These are phyloP conservation scores for Molossus alvarezi DNA, from an alignment of 2,797 vertebrate species.

Conservation along the genomic window DNA sequence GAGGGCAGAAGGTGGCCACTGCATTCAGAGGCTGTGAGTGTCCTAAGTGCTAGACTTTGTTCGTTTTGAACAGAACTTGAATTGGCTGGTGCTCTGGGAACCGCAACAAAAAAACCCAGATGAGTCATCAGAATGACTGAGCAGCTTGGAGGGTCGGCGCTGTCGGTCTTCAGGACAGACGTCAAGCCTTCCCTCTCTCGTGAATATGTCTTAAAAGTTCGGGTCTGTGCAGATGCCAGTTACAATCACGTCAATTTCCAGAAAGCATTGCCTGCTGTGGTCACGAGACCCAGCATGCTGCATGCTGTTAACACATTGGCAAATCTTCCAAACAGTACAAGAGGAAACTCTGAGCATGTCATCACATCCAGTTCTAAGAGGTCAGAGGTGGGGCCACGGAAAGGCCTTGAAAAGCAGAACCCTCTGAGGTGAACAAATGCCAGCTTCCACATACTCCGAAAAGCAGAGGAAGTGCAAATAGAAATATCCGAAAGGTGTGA, in stretches of 20 bases:
- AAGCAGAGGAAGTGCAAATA: background rate
- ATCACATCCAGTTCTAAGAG: background rate
- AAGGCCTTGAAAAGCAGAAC: background rate
- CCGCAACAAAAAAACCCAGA: conserved; percentile 25
- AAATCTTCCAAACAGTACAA: conserved; percentile 42
- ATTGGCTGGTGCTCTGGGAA: conserved; percentile 38
- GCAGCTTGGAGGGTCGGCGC: background rate
- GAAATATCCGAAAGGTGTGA: background rate
- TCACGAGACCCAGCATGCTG: background rate
- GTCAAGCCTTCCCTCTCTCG: background rate
- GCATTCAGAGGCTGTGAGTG: background rate
- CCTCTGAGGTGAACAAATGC: background rate
- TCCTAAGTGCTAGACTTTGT: background rate
- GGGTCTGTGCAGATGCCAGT: background rate
- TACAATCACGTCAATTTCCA: conserved; percentile 30
- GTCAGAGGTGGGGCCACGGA: background rate
- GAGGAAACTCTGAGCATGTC: conserved; percentile 6
- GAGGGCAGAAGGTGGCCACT: background rate
- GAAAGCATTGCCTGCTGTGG: background rate
- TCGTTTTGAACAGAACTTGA: conserved; percentile 51
- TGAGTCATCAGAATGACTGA: background rate
- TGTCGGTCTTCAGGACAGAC: background rate
- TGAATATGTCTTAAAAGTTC: conserved; percentile 32
- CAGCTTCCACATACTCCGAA: background rate
- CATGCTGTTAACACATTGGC: background rate